phyloP scores from a whole-genome alignment of 2,113 vertebrate genomes.

The Geococcyx californianus region DNA sequence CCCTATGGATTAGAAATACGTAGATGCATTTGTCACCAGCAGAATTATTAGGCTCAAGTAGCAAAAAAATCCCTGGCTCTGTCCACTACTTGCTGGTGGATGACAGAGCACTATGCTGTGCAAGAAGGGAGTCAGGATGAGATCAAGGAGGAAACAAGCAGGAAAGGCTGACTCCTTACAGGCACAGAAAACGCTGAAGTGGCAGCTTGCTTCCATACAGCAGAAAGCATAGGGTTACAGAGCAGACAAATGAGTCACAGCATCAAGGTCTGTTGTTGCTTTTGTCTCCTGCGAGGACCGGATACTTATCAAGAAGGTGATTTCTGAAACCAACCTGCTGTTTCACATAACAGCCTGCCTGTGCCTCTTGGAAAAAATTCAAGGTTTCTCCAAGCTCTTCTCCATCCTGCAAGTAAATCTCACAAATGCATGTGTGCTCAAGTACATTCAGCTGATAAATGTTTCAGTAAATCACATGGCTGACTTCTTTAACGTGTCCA shows the following conservation, averaged over 20 bases:
- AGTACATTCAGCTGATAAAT: neutral
- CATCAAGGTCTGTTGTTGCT: neutral
- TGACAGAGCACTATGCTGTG: neutral
- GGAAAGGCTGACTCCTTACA: neutral
- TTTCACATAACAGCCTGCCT: neutral
- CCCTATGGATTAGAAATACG: fast-evolving
- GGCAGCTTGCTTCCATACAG: neutral
- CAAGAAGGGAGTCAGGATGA: neutral
- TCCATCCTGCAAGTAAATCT: neutral
- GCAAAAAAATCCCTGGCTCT: neutral
- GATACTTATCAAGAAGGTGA: neutral
- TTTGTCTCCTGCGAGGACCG: neutral
- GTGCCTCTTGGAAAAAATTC: neutral
- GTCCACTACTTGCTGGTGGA: neutral
- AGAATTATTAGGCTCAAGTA: neutral
- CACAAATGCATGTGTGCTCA: neutral
- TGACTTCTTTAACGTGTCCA: neutral
- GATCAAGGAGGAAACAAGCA: neutral
- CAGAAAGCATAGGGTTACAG: neutral
- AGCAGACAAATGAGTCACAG: neutral
- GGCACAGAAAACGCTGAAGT: neutral
- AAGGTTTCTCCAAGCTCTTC: neutral
- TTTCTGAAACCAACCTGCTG: neutral
- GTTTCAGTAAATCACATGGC: neutral
- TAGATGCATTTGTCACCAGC: neutral